Conservation (phyloP, 2,113 vertebrate genomes). For the Eulacestoma nigropectus region DNA sequence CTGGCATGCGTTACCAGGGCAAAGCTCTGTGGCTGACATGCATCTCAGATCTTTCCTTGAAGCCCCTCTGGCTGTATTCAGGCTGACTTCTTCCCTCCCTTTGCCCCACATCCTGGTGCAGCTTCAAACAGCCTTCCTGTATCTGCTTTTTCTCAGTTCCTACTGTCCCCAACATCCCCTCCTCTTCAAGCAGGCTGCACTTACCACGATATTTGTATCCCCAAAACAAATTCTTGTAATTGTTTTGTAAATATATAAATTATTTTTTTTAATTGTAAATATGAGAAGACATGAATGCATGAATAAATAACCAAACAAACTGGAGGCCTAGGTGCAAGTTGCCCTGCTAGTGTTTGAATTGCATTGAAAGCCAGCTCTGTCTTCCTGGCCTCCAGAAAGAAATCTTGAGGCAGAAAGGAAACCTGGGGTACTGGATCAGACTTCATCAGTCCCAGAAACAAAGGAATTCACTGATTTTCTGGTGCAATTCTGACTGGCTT, state of each 20-base stretch:
- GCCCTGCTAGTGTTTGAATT: fast-evolving
- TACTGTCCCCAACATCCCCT: neutral
- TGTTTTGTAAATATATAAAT: neutral
- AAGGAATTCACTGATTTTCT: neutral
- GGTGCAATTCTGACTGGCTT: neutral
- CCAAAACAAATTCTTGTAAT: neutral
- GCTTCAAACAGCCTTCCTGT: neutral
- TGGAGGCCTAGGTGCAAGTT: neutral
- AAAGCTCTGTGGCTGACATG: neutral
- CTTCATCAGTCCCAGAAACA: neutral
- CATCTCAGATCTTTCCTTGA: neutral
- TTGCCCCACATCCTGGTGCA: neutral
- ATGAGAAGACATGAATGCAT: neutral
- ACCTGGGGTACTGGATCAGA: too few species aligned
- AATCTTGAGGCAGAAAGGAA: neutral
- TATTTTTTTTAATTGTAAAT: fast-evolving
- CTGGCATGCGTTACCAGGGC: neutral
- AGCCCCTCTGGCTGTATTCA: neutral
- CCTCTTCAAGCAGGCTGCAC: neutral
- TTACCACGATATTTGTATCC: neutral
- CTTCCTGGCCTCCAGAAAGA: neutral
- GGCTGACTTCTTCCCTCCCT: neutral
- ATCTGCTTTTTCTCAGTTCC: neutral
- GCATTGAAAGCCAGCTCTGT: neutral
- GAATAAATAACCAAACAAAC: neutral